Percentiles rank a stretch among this genome's conserved stretches.
These are phyloP conservation scores for Spodoptera frugiperda DNA, from an alignment of 1,140 invertebrate species.

Conservation along the genomic window DNA sequence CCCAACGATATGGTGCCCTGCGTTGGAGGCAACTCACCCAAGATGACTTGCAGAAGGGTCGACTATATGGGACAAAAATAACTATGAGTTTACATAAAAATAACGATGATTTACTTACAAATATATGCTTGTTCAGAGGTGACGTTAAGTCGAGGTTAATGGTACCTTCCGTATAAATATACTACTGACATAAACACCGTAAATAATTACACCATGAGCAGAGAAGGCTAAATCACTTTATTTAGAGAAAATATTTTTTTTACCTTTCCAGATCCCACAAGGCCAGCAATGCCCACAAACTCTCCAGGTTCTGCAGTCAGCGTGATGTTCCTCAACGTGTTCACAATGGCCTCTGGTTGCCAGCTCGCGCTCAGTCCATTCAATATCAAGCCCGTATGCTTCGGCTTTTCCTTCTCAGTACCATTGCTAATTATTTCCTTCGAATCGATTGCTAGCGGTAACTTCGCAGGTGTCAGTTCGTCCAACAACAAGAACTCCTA, in stretches of 20 bases:
- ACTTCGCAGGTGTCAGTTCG: slow-evolving; percentile 76
- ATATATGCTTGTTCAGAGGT: background rate
- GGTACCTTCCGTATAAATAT: background rate
- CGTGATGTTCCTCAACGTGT: slow-evolving; percentile 88
- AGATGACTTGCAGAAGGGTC: slow-evolving; percentile 91
- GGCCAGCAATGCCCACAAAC: slow-evolving; percentile 91
- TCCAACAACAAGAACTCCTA: slow-evolving; percentile 86
- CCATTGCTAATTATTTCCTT: slow-evolving; percentile 67
- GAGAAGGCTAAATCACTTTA: background rate
- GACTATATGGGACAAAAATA: slow-evolving; percentile 85
- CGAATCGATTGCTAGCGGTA: slow-evolving; percentile 59
- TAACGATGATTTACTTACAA: background rate
- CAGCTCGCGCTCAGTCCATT: slow-evolving; percentile 87
- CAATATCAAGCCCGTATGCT: slow-evolving; percentile 79
- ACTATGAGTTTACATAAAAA: background rate
- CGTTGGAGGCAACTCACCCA: slow-evolving; percentile 89
- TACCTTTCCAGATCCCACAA: slow-evolving; percentile 93
- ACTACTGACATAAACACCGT: background rate
- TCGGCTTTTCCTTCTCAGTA: slow-evolving; percentile 60
- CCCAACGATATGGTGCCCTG: slow-evolving; percentile 88
- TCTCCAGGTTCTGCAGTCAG: slow-evolving; percentile 88
- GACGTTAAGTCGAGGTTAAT: slow-evolving; percentile 5
- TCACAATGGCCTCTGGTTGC: slow-evolving; percentile 86
- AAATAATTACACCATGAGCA: slow-evolving; percentile 2
- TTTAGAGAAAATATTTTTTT: slow-evolving; percentile 21